These are phyloP conservation scores for Apodemia zela DNA, from an alignment of 2,888 invertebrate species.

Conservation along the genomic window DNA sequence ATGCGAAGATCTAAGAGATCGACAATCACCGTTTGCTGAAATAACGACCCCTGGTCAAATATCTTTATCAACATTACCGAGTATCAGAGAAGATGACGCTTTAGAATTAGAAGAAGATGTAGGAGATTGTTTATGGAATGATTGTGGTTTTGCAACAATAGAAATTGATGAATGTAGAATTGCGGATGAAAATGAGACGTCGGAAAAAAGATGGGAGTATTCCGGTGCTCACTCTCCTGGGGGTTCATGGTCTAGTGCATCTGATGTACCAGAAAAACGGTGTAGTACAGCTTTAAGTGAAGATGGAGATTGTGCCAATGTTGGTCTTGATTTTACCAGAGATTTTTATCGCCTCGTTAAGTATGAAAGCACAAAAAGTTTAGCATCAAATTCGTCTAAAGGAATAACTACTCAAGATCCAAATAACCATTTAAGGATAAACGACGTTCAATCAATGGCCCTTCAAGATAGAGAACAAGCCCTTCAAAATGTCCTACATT, in stretches of 20 bases:
- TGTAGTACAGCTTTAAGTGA: slow-evolving; percentile 86
- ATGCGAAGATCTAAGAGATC: slow-evolving; percentile 83
- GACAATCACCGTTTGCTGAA: slow-evolving; percentile 72
- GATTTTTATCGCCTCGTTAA: slow-evolving; percentile 90
- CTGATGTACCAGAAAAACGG: slow-evolving; percentile 83
- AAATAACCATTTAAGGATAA: slow-evolving; percentile 63
- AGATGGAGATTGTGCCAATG: slow-evolving; percentile 84
- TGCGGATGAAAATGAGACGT: slow-evolving; percentile 64
- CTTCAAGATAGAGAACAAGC: slow-evolving; percentile 84
- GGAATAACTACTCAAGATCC: slow-evolving; percentile 81
- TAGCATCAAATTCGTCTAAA: slow-evolving; percentile 87
- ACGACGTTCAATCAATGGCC: slow-evolving; percentile 69
- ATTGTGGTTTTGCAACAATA: slow-evolving; percentile 85
- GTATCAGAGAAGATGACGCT: slow-evolving; percentile 87
- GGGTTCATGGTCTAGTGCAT: slow-evolving; percentile 81
- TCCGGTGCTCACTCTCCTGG: slow-evolving; percentile 79
- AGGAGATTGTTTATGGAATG: slow-evolving; percentile 87
- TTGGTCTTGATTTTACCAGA: slow-evolving; percentile 87
- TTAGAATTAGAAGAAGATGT: slow-evolving; percentile 87
- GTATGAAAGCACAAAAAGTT: slow-evolving; percentile 89
- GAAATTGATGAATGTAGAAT: slow-evolving; percentile 84
- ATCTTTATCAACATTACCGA: slow-evolving; percentile 83
- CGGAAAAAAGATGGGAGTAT: slow-evolving; percentile 84
- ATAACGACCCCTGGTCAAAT: slow-evolving; percentile 82
- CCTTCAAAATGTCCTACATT: slow-evolving; percentile 86